Conservation (phyloP, 1,140 invertebrate genomes). For the Gerris buenoi region DNA sequence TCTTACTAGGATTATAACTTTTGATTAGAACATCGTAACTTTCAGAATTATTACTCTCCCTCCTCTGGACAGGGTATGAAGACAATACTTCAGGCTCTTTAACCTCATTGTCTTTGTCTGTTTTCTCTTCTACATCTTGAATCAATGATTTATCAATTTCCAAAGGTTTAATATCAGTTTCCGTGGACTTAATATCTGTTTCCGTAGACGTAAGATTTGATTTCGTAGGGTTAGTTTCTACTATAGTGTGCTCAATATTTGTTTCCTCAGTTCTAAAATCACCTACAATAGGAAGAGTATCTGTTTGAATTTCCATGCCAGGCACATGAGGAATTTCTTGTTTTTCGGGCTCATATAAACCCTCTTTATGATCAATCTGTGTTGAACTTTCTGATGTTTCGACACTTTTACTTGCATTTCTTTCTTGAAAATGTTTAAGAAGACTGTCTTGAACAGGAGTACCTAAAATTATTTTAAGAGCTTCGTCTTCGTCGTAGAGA, state of each 20-base stretch:
- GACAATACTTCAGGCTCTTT: neutral
- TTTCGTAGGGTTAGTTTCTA: too few relatives aligned
- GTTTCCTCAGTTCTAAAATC: too few relatives aligned
- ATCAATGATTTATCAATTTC: too few relatives aligned
- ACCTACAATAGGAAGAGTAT: too few relatives aligned
- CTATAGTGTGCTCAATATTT: too few relatives aligned
- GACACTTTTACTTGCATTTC: neutral
- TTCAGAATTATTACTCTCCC: neutral
- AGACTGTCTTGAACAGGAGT: conserved; percentile 19
- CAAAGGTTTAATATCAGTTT: too few relatives aligned
- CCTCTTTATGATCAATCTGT: neutral
- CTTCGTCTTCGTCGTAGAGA: conserved; percentile 38
- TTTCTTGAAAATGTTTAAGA: neutral
- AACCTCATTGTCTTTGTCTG: neutral
- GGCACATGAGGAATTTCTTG: too few relatives aligned
- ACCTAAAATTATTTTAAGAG: conserved; percentile 43
- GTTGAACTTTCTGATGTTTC: neutral
- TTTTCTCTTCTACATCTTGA: neutral
- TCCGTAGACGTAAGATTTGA: too few relatives aligned
- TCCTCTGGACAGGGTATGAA: neutral
- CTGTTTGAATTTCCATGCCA: too few relatives aligned
- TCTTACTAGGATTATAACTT: neutral
- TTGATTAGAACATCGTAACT: neutral
- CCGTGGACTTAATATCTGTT: too few relatives aligned
- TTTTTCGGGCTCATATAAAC: too few relatives aligned